A percentile compares a stretch with the other conserved stretches of the same genome.
phyloP scores from a whole-genome alignment of 2,113 vertebrate species.

The Myotis brandtii region DNA sequence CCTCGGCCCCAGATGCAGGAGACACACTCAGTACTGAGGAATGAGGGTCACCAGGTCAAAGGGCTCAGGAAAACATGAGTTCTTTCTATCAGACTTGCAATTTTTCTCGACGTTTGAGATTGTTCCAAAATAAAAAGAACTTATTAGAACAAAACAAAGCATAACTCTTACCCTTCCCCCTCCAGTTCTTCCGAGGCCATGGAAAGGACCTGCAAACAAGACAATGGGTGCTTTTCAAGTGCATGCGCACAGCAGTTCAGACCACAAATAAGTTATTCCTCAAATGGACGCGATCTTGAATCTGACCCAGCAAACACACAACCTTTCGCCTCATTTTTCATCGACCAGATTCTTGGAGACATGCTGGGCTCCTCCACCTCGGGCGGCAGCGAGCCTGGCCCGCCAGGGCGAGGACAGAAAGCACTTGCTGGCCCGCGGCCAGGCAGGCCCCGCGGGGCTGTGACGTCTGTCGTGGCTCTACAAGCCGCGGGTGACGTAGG shows the following conservation, averaged over 20 bases:
- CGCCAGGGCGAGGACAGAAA: no score
- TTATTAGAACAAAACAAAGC: neutral
- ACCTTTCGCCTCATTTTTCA: neutral
- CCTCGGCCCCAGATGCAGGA: neutral
- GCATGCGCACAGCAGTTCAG: neutral
- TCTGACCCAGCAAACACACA: neutral
- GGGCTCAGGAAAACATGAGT: neutral
- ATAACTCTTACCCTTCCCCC: conserved; percentile 92
- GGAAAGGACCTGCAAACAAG: conserved; percentile 85
- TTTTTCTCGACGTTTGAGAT: neutral
- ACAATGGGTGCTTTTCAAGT: conserved; percentile 48
- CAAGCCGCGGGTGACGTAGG: fast-evolving
- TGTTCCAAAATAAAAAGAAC: neutral
- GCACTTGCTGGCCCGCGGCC: neutral
- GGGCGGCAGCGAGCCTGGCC: neutral
- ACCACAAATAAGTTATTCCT: neutral
- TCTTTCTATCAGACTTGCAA: neutral
- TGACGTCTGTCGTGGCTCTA: fast-evolving
- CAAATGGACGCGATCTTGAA: neutral
- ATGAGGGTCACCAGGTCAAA: fast-evolving
- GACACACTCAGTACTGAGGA: neutral
- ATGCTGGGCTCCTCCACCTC: neutral
- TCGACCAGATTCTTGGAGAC: neutral
- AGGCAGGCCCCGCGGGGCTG: no score
- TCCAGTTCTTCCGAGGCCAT: conserved; percentile 93